Evolutionary conservation across 2,113 vertebrate genomes (phyloP), one percentile per base, ranked within the genome.

Genomic region (Athene cunicularia): DNA sequence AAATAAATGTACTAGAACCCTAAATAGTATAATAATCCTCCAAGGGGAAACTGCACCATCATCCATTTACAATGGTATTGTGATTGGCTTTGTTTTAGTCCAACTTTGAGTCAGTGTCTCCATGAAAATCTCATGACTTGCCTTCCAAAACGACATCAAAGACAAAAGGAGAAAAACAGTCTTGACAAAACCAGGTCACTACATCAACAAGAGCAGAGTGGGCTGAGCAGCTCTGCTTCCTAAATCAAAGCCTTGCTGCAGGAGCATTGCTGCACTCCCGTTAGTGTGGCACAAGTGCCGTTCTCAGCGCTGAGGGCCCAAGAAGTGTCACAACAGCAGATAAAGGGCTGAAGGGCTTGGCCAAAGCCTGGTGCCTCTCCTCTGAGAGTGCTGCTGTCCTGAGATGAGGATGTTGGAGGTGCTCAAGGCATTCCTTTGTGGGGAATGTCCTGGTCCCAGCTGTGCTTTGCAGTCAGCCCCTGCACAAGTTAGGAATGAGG

Each of bases 111-210:
- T 58, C 94, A 88, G 14, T 88, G 90, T 85, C 53, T 93, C 94
- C 84, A 50, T 92, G 68, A 96, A 97, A 97, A 96, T 95, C 89
- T 96, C 68, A 81, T 93, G 59, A 55, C 83, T 96, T 75, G 62
- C 87, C 67, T 95, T 97, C 96, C 95, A 95, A 92, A 93, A 95
- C 94, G 73, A 84, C 84, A 96, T 96, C 94, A 97, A 94, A 97
- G 80, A 80, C 4, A 4, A 79, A 95, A 76, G 53, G 93, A 93
- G 97, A 89, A 94, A 96, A 95, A 89, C 64, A 96, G 86, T 93
- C 83, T 96, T 95, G 96, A 95, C 94, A 88, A 88, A 97, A 96
- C 43, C 85, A 94, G 95, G 95, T 97, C 97, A 97, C 55, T 84
- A 80, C 90, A 86, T 80, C 80, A 95, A 85, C 96, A 93, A 92